Base-by-base conservation (phyloP, 2,113 vertebrate species). In the Himantopus leucocephalus region DNA sequence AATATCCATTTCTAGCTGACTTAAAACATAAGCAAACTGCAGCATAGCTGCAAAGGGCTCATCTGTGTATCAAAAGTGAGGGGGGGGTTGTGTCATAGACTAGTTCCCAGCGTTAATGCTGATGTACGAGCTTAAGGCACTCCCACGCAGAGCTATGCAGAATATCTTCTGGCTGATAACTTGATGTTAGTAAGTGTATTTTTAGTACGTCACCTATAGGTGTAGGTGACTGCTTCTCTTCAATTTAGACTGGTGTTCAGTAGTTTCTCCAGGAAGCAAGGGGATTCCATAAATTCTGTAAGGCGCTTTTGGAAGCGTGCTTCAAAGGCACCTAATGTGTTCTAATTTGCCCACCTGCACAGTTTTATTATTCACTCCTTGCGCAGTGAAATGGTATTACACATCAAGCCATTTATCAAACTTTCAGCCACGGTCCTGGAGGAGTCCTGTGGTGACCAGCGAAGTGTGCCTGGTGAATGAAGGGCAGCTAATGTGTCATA, bases 11-110 rank as follows among this genome's bases (percentile, higher is more conserved):
- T 35, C 43, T 21, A 8, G 26, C 18, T 72, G 45, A 19, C 20
- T 48, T n/a, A 13, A 66, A 72, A 12, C 9, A 7, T 15, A 45
- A 23, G 4, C 30, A 43, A 26, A n/a, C 10, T 26, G n/a, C 26
- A 78, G 14, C 18, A 9, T 23, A 58, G 24, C 29, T 39, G 41
- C 22, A 39, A 48, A 39, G n/a, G 9, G 4, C 45, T 90, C 27
- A 34, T 3, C 75, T 76, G 32, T 8, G 2, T 17, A 1, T 10
- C 48, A 35, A 10, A 77, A 84, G 39, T 8, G 7, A 37, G 8
- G 6, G 21, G 6, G 5, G 0, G 0, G 12, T 68, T 67, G 7
- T 70, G 34, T 19, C 19, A 29, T 1, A 41, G 32, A 2, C 2
- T 19, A 4, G 7, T 45, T 79, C 13, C 21, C 12, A n/a, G 8